Evolutionary conservation across 2,113 vertebrate species (phyloP), one percentile per base, ranked within the genome.

Genomic region (Micromys minutus): DNA sequence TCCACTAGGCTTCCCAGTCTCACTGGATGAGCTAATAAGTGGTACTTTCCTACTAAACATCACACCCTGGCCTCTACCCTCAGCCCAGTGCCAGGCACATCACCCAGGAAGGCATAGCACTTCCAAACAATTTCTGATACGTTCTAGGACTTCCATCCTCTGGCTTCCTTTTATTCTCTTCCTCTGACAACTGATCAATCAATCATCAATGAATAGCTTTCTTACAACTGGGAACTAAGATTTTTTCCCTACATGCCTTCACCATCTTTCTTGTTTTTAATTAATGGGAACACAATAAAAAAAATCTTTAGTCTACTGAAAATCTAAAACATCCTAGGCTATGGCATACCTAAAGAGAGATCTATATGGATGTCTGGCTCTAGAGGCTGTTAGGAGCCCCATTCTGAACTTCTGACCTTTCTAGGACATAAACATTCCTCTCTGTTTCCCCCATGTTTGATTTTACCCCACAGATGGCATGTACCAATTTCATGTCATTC

Each of bases 351-450:
- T 83, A 7, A 4, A 39, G 21, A 71, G 24, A 76, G 19, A 71
- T 36, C 13, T 24, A 3, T 39, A 13, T 0, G 24, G 71, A 3
- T 21, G 6, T n/a, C n/a, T 16, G 29, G 3, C 0, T 15, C 47
- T 3, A 1, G 26, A 0, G 0, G 0, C 11, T 50, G 15, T 9
- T 3, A 8, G 0, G 0, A 24, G 31, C 10, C 59, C 36, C 7
- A 0, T 6, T 39, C 65, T 6, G 47, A 77, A 69, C 7, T 31
- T 22, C 50, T 31, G 10, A 26, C 2, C 12, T 50, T 45, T 8
- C 0, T 31, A 34, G 42, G 52, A 19, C 7, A 29, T 5, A 13
- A 79, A 13, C 31, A 0, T 3, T 2, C 1, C 2, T 34, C 21
- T 29, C 29, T 9, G 6, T n/a, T n/a, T 52, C 34, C 12, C 19